phyloP scores from a whole-genome alignment of 2,888 invertebrate species.

The Drosophila tanythrix region DNA sequence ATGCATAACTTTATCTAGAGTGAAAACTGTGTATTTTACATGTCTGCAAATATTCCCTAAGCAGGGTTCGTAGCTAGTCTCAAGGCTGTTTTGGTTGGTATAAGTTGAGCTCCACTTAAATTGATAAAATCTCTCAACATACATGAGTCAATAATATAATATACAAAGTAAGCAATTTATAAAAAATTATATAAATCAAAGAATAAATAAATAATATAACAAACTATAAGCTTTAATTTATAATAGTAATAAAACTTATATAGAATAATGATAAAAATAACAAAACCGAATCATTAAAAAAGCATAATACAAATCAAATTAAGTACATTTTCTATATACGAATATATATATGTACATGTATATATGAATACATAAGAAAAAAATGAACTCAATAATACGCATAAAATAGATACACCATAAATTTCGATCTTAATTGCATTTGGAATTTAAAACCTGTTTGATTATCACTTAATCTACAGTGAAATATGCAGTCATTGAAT shows the following conservation, averaged over 20 bases:
- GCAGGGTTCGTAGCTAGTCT: background rate
- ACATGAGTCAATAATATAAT: background rate
- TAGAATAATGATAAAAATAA: background rate
- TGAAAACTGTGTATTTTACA: background rate
- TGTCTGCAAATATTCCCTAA: conserved; percentile 5
- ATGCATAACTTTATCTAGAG: conserved; percentile 30
- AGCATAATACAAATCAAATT: background rate
- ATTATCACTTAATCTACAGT: conserved; percentile 10
- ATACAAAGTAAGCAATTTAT: background rate
- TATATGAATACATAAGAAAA: background rate
- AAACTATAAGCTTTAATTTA: background rate
- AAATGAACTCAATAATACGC: background rate
- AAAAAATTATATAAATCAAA: background rate
- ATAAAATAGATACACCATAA: background rate
- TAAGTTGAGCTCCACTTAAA: background rate
- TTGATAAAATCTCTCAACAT: background rate
- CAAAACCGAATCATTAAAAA: background rate
- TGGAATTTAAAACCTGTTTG: conserved; percentile 3
- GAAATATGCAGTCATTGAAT: conserved; percentile 14
- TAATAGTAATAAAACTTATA: background rate
- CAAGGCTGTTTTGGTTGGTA: background rate
- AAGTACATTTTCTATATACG: no score
- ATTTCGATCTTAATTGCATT: conserved; percentile 10
- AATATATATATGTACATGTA: background rate
- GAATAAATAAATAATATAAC: background rate